Evolutionary conservation across 2,888 invertebrate species (phyloP), one percentile per base, ranked within the genome.

Genomic region (Morpho helenor): DNA sequence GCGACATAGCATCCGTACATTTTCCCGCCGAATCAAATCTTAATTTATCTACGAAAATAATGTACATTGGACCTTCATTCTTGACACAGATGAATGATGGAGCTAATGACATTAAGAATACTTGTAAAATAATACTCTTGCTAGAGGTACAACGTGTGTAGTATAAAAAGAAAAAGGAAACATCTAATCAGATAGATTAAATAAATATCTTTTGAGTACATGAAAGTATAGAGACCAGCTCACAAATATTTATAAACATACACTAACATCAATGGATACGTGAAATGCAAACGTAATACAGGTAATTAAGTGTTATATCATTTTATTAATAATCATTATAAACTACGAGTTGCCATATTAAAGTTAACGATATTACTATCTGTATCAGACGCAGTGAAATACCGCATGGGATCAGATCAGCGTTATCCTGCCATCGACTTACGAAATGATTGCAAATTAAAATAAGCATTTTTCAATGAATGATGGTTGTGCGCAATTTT

Each of bases 221-320:
- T 77, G 79, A 80, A 79, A 79, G 69, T 79, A 74, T 74, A 83
- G 89, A 89, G 89, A 86, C 89, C 89, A 88, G 89, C 89, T 89
- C 89, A 69, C 80, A 79, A 79, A 69, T 71, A 70, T 63, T 62
- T 59, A 76, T 72, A 78, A 62, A 71, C 74, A 74, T 74, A 77
- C 72, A 71, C 68, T 69, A 73, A 73, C 61, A 74, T 73, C 75
- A 72, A 84, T 77, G 80, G 75, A 74, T 75, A 73, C 76, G 74
- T 81, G 81, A 85, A 87, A 87, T 87, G 85, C 86, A 85, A 79
- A 80, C 75, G 72, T 80, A 82, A 80, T 81, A 85, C 79, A 84
- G 73, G 76, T 73, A 75, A 72, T 70, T 75, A 77, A 75, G 74
- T 76, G 71, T 75, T 75, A 73, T 72, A 79, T 73, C 51, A 59